Percentiles rank a stretch among this genome's conserved stretches.
Evolutionary conservation across 2,888 invertebrate genomes (phyloP).

Genomic region (Hyles lineata): DNA sequence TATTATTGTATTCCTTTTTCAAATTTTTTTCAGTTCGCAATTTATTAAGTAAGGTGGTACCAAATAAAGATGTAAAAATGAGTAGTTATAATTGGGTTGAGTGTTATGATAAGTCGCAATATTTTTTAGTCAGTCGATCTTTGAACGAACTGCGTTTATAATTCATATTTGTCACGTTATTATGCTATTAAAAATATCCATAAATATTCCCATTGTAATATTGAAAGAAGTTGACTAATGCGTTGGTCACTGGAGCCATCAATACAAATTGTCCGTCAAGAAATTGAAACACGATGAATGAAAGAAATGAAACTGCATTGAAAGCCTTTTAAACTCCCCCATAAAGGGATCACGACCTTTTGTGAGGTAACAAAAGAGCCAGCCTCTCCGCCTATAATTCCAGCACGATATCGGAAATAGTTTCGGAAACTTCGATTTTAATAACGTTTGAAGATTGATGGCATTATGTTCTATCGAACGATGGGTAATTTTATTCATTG

Average conservation of each 20-base stretch:
- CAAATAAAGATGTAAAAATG: too few species aligned
- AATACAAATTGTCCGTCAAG: constrained; percentile 1
- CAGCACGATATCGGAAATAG: neutral
- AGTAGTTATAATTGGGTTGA: too few species aligned
- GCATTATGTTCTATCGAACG: neutral
- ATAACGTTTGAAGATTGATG: neutral
- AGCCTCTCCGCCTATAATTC: neutral
- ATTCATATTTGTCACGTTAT: too few species aligned
- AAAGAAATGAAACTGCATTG: constrained; percentile 12
- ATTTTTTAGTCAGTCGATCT: too few species aligned
- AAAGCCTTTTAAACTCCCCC: constrained; percentile 4
- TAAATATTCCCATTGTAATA: neutral
- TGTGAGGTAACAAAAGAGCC: neutral
- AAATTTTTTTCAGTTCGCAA: too few species aligned
- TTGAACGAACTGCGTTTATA: too few species aligned
- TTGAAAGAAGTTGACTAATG: neutral
- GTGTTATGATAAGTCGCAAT: too few species aligned
- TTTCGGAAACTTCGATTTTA: constrained; percentile 3
- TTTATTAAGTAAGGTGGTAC: too few species aligned
- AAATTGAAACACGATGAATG: neutral
- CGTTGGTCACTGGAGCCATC: neutral
- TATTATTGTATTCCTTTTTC: too few species aligned
- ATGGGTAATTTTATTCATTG: too few species aligned
- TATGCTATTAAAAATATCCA: too few species aligned
- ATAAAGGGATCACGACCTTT: constrained; percentile 4